Base-by-base conservation (phyloP, 2,113 vertebrate species). In the Myodes glareolus region DNA sequence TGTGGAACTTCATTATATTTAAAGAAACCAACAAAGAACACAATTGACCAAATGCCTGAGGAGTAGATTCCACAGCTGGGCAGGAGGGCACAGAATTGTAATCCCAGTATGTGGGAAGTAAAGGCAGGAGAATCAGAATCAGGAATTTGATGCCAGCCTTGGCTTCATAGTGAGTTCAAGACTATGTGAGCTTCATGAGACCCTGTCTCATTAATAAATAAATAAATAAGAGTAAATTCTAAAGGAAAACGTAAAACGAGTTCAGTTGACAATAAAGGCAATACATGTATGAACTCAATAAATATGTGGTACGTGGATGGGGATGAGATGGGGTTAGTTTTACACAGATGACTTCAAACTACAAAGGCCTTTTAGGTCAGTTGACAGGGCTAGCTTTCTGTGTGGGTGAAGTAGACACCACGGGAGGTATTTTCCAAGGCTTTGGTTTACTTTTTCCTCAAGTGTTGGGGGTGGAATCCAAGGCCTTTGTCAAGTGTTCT, bases 351-450 rank as follows among this genome's bases (percentile, higher is more conserved):
- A 39, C 36, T 91, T 78, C 86, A 63, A 87, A 33, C 94, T 90
- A 63, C 39, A 89, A 25, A 58, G 50, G 39, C 45, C 82, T 77
- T 94, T 92, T 23, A 88, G 85, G 77, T 29, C 42, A 77, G 29
- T 36, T 47, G 61, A 91, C 50, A 65, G 39, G 25, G 91, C 80
- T 84, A n/a, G 33, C 55, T 94, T 93, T 86, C 92, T 80, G 80
- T 42, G 47, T 82, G 25, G 82, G 42, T 36, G 11, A 47, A 67
- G 8, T 67, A 50, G 63, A 88, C 85, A 47, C 61, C 16, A 39
- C 47, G 13, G 33, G 82, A 50, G 47, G n/a, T 72, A 45, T 90
- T 92, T 36, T 17, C 70, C 14, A 82, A 39, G 36, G 47, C 76
- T 87, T 91, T n/a, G 19, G 55, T 27, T 17, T 90, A 23, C 16